These are phyloP conservation scores for Erpobdella octoculata DNA, from an alignment of 2,888 invertebrate genomes.

Conservation along the genomic window DNA sequence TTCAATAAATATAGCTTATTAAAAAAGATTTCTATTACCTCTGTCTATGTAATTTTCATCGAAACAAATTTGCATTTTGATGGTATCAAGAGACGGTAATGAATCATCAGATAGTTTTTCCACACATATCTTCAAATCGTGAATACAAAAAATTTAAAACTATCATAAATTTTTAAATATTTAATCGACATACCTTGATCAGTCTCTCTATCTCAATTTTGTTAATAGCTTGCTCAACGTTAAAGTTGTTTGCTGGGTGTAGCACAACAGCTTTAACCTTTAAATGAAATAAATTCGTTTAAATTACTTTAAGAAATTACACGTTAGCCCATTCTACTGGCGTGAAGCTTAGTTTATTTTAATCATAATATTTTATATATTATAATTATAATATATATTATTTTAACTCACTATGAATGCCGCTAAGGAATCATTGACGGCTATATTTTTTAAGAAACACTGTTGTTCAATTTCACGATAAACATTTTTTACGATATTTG, in stretches of 20 bases:
- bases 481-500: constrained; percentile 53
- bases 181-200: constrained; percentile 45
- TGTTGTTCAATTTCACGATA: constrained; percentile 52
- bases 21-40: too few species aligned
- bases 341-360: not conserved
- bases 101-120: constrained; percentile 47
- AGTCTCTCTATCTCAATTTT: constrained; percentile 53
- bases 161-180: not conserved
- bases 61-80: constrained; percentile 54
- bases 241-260: constrained; percentile 52
- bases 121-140: constrained; percentile 48
- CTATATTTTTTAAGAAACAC: constrained; percentile 52
- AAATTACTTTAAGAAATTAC: constrained; percentile 11
- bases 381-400: constrained; percentile 1
- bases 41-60: constrained; percentile 54
- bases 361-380: not conserved
- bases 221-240: constrained; percentile 52
- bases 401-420: constrained; percentile 50
- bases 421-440: constrained; percentile 53
- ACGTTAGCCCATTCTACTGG: not conserved
- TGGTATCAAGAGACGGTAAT: constrained; percentile 51
- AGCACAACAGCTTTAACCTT: constrained; percentile 42
- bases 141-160: not conserved
- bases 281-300: not conserved
- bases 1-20: not conserved